Evolutionary conservation across 2,888 invertebrate genomes (phyloP).

Genomic region (Rhaphigaster nebulosa): DNA sequence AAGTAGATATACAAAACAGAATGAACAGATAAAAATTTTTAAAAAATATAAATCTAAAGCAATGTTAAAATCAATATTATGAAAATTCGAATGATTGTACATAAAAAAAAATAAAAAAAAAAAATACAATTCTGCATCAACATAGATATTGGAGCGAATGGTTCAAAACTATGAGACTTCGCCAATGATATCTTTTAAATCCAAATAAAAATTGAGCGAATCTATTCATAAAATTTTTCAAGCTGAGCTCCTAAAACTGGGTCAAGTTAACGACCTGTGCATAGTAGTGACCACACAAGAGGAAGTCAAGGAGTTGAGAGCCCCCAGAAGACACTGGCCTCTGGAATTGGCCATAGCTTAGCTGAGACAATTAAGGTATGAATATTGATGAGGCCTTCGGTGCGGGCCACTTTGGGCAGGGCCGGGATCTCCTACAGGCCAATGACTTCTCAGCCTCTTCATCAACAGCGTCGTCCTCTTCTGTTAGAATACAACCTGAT

Average conservation of each 20-base stretch:
- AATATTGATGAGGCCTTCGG: slow-evolving; percentile 22
- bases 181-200: no score
- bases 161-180: no score
- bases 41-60: no score
- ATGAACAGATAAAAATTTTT: no score
- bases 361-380: slow-evolving; percentile 19
- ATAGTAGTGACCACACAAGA: background rate
- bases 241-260: background rate
- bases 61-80: no score
- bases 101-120: no score
- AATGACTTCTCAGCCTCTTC: slow-evolving; percentile 9
- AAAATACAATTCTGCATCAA: no score
- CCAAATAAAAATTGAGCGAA: no score
- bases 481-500: background rate
- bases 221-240: background rate
- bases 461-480: background rate
- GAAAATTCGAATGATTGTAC: no score
- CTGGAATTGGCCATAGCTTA: background rate
- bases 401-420: slow-evolving; percentile 11
- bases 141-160: no score
- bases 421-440: background rate
- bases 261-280: background rate
- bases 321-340: background rate
- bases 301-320: background rate
- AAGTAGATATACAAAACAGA: no score